Evolutionary conservation across 2,113 vertebrate species (phyloP), one percentile per base, ranked within the genome.

Genomic region (Ictalurus furcatus): DNA sequence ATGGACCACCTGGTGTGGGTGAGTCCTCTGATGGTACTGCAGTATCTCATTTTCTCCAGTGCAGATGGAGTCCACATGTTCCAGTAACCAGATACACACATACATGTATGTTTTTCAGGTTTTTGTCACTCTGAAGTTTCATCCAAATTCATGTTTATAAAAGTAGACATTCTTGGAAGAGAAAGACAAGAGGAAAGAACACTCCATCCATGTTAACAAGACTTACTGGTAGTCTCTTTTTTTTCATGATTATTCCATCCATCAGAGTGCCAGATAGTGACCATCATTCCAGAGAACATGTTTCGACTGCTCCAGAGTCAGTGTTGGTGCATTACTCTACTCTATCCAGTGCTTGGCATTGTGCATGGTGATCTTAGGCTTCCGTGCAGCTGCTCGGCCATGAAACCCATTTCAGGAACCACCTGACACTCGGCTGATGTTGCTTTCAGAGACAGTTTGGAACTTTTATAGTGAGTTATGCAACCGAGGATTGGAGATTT

Each of bases 1-100:
- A 56, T 73, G 67, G 67, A 86, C 67, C 52, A 13, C 67, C n/a
- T 74, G 67, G 54, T 76, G 71, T 86, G 85, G 12, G 54, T 44
- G 56, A 61, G 37, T 59, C 21, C 52, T 74, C 34, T 30, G 54
- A 37, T 59, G n/a, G 2, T 76, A 0, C 85, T 74, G 14, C 52
- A 4, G 67, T 6, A 13, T 86, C 69, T 73, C 69, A 86, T 74
- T 74, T 48, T 58, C 85, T 74, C 9, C 67, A 37, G n/a, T 23
- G 69, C 85, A 76, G 34, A 69, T 54, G 63, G 63, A 30, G 6
- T n/a, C 61, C 65, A 69, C 65, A 30, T 69, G 40, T 54, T 21
- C 28, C 28, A 69, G 34, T 37, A 59, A 34, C 17, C 65, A 61
- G 7, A 63, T 16, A 63, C 25, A 54, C 76, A 44, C 19, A 40